Evolutionary conservation across 2,113 vertebrate species (phyloP).

Genomic region (Pituophis catenifer): DNA sequence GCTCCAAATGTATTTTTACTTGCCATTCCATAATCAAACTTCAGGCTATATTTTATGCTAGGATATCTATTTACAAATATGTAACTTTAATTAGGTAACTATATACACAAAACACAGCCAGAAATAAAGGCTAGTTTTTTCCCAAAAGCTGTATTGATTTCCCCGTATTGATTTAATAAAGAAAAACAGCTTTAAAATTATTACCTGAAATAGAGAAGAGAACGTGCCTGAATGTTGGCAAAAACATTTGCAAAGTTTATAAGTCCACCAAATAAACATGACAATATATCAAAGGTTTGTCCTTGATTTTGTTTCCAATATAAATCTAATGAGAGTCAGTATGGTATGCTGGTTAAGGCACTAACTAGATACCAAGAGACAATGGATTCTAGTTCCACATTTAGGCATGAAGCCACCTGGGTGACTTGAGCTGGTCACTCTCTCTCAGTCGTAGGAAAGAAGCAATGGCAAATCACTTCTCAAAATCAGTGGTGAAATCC

Average conservation of each 20-base stretch:
- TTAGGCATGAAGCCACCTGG: not conserved
- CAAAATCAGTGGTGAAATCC: not conserved
- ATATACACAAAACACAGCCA: not conserved
- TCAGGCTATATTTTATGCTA: not conserved
- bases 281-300: slow-evolving; percentile 47
- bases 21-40: not conserved
- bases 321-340: slow-evolving; percentile 18
- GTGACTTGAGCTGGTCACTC: not conserved
- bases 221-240: not conserved
- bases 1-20: not conserved
- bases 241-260: not conserved
- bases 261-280: slow-evolving; percentile 37
- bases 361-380: not conserved
- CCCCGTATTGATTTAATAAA: not conserved
- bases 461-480: not conserved
- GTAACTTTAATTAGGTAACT: not conserved
- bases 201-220: not conserved
- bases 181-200: not conserved
- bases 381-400: not conserved
- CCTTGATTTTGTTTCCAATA: slow-evolving; percentile 42
- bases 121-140: not conserved
- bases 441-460: not conserved
- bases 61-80: not conserved
- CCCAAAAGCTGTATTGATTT: not conserved
- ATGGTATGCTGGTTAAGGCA: not conserved